Base-by-base conservation (phyloP, 2,888 invertebrate species). In the Achlya flavicornis region DNA sequence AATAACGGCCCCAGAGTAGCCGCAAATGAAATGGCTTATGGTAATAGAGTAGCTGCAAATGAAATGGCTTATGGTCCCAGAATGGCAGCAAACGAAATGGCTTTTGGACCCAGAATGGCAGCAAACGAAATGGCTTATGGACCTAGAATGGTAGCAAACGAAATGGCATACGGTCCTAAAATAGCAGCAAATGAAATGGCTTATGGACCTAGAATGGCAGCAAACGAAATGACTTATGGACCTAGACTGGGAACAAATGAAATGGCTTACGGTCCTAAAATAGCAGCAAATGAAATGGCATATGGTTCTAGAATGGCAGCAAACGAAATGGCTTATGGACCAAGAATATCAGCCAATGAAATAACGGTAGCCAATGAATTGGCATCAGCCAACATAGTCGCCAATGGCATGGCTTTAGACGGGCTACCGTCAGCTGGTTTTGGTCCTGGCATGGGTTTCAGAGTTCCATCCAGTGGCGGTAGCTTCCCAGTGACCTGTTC, bases 401-500 rank as follows among this genome's bases (percentile, higher is more conserved):
- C 53, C 10, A 53, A 53, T 53, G 19, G 53, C 53, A 10, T 53
- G 3, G 19, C 53, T 10, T 16, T 7, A 7, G 48, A 48, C 48
- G 19, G 53, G 3, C n/a, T 48, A 53, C 53, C 53, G 10, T 46
- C n/a, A 46, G n/a, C 46, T 46, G 53, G 53, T 10, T 53, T 19
- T n/a, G 46, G n/a, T 19, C 19, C 53, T 19, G 3, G 7, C 4
- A 3, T 19, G 14, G 16, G n/a, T n/a, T 46, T 5, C n/a, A 46
- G 12, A 32, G 67, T 69, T 0, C 69, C 77, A 0, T 43, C 71
- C 19, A 77, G 71, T 60, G 78, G 80, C 0, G 81, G 81, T 5
- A 69, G 73, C 5, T 68, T 83, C 12, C 38, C 62, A 0, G 75
- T 82, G 8, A 77, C 80, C 12, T 81, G 81, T 57, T 7, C 65